A percentile compares a stretch with the other conserved stretches of the same genome.
Evolutionary conservation across 2,113 vertebrate species (phyloP).

Genomic region (Ptilorrhoa leucosticta): DNA sequence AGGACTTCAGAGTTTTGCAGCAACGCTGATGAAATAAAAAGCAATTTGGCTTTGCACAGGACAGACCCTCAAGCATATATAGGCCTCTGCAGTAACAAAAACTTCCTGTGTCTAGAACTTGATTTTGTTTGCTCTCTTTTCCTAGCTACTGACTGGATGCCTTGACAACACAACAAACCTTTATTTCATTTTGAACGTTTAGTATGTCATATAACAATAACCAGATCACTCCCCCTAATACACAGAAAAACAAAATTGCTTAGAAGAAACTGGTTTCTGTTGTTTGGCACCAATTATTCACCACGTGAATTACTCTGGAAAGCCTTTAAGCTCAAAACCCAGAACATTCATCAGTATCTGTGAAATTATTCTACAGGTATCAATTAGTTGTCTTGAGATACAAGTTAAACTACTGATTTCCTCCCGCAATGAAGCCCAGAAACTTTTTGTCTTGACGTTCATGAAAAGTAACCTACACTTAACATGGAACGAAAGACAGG

Average conservation of each 20-base stretch:
- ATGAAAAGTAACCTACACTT: neutral
- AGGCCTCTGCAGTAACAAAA: neutral
- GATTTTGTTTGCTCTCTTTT: neutral
- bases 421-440: neutral
- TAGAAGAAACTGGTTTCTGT: neutral
- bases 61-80: neutral
- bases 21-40: neutral
- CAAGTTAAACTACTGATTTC: neutral
- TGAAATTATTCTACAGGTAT: neutral
- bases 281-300: neutral
- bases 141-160: neutral
- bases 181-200: neutral
- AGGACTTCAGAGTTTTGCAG: neutral
- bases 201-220: neutral
- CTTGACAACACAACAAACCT: neutral
- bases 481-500: neutral
- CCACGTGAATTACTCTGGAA: neutral
- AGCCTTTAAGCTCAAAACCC: neutral
- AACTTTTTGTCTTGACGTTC: neutral
- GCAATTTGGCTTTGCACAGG: neutral
- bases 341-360: neutral
- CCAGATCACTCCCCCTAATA: neutral
- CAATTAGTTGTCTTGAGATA: neutral
- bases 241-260: neutral
- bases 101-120: neutral